Conservation (phyloP, 2,888 invertebrate genomes). For the Athalia rosae region DNA sequence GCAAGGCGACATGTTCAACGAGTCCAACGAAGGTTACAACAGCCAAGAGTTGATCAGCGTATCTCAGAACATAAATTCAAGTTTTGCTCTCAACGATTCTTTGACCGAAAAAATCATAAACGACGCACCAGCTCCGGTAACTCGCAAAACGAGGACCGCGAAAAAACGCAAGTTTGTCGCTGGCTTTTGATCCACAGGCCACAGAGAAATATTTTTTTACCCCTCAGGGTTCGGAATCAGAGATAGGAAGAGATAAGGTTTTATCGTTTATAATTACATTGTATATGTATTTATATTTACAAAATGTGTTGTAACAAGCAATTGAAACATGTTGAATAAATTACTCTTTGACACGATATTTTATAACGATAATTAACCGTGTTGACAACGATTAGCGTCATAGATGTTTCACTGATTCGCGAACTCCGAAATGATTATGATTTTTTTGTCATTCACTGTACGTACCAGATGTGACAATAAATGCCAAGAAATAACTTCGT, state of each 20-base stretch:
- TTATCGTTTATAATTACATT: constrained; percentile 17
- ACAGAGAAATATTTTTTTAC: not conserved
- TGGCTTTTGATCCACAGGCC: constrained; percentile 22
- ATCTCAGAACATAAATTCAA: constrained; percentile 54
- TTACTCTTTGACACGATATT: constrained; percentile 28
- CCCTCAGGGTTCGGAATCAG: not conserved
- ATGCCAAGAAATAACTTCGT: constrained; percentile 29
- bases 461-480: constrained; percentile 19
- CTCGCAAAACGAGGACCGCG: not conserved
- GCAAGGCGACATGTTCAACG: constrained; percentile 50
- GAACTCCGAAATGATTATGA: constrained; percentile 7
- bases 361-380: constrained; percentile 19
- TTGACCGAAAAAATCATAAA: not conserved
- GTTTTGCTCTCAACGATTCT: not conserved
- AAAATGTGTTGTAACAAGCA: constrained; percentile 36
- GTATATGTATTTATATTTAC: constrained; percentile 37
- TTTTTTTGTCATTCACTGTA: not conserved
- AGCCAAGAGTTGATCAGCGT: constrained; percentile 63
- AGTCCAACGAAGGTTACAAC: not conserved
- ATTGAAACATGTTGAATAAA: constrained; percentile 22
- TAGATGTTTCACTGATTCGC: not conserved
- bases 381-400: constrained; percentile 1
- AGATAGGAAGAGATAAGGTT: not conserved
- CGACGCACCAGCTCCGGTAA: not conserved
- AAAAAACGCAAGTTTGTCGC: constrained; percentile 13